Conservation (phyloP, 2,797 vertebrate species). For the Takifugu ocellatus region DNA sequence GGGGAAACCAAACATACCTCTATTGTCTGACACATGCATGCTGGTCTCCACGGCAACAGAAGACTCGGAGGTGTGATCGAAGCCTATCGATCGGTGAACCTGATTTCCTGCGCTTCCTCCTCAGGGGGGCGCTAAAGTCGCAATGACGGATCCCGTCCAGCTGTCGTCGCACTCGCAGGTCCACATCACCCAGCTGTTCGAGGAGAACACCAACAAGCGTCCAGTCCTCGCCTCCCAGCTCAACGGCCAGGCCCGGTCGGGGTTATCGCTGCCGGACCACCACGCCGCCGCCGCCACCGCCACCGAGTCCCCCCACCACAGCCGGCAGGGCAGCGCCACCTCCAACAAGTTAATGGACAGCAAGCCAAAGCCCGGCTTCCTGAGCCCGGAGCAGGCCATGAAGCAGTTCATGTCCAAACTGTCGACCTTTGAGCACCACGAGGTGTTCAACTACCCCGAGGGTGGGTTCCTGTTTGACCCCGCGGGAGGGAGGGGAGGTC, state of each 20-base stretch:
- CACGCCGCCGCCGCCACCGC: slow-evolving; percentile 51
- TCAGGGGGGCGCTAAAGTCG: slow-evolving; percentile 88
- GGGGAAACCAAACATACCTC: neutral
- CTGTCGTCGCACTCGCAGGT: slow-evolving; percentile 83
- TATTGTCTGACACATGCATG: slow-evolving; percentile 43
- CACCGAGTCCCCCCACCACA: slow-evolving; percentile 71
- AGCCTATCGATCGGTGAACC: slow-evolving; percentile 1
- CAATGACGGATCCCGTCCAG: slow-evolving; percentile 89
- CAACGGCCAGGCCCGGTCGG: slow-evolving; percentile 89
- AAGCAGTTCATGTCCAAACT: slow-evolving; percentile 98
- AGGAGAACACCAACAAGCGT: slow-evolving; percentile 94
- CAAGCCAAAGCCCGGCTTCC: slow-evolving; percentile 79
- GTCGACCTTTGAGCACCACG: slow-evolving; percentile 92
- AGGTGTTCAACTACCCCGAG: slow-evolving; percentile 91
- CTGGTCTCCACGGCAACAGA: slow-evolving; percentile 47
- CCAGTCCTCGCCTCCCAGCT: slow-evolving; percentile 90
- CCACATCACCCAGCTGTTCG: slow-evolving; percentile 90
- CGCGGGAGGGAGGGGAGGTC: too few relatives aligned
- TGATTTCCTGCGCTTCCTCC: slow-evolving; percentile 23
- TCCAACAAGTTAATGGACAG: slow-evolving; percentile 87
- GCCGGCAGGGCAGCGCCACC: slow-evolving; percentile 86
- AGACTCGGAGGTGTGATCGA: too few relatives aligned
- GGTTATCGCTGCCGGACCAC: slow-evolving; percentile 83
- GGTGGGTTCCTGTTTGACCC: slow-evolving; percentile 38
- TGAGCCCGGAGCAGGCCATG: slow-evolving; percentile 93